Evolutionary conservation across 2,888 invertebrate species (phyloP).

Genomic region (Oegoconia quadripuncta): DNA sequence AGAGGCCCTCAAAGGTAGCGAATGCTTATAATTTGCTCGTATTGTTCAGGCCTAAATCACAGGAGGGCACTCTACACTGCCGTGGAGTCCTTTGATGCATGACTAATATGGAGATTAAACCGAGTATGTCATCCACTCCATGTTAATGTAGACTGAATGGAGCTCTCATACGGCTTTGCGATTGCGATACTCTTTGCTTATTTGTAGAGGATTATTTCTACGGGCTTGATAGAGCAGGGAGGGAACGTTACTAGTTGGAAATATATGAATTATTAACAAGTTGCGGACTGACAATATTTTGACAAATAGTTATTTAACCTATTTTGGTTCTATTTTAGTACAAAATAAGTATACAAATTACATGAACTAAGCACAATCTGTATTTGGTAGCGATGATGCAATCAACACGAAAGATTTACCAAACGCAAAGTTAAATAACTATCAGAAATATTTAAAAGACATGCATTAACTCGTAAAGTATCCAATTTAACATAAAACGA

Average conservation of each 20-base stretch:
- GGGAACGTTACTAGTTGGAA: not conserved
- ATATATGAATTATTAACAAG: too few species aligned
- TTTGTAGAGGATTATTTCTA: not conserved
- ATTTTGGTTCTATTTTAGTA: too few species aligned
- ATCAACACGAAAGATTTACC: too few species aligned
- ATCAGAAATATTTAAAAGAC: too few species aligned
- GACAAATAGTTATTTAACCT: too few species aligned
- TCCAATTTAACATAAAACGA: slow-evolving; percentile 5
- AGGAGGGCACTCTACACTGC: slow-evolving; percentile 51
- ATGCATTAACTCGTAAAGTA: too few species aligned
- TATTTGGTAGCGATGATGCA: too few species aligned
- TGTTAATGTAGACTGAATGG: slow-evolving; percentile 52
- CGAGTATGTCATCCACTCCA: slow-evolving; percentile 71
- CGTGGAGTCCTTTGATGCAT: slow-evolving; percentile 68
- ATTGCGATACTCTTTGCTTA: slow-evolving; percentile 52
- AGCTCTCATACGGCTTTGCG: slow-evolving; percentile 52
- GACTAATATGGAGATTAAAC: slow-evolving; percentile 70
- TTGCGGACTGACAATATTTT: too few species aligned
- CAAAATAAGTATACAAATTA: too few species aligned
- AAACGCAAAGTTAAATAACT: too few species aligned
- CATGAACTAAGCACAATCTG: too few species aligned
- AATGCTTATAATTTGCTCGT: slow-evolving; percentile 63
- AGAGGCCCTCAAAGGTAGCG: slow-evolving; percentile 59
- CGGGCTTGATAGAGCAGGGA: not conserved
- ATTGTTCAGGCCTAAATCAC: slow-evolving; percentile 64